Conservation (phyloP, 2,888 invertebrate genomes). For the Netelia fuscicornis region DNA sequence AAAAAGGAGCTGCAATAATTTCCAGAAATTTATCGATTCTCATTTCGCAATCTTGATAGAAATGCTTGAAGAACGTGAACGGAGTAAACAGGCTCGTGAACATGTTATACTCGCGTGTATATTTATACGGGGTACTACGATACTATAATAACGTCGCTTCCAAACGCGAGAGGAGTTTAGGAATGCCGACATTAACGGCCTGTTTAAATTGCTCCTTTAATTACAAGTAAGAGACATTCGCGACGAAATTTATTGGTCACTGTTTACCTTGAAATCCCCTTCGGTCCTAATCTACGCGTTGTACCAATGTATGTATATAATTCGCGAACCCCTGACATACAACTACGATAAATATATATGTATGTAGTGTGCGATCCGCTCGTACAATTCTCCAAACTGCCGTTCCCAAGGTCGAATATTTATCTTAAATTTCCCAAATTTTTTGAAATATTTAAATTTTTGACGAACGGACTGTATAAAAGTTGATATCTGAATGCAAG, state of each 20-base stretch:
- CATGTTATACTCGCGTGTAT: slow-evolving; percentile 1
- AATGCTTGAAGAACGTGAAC: not conserved
- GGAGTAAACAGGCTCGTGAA: slow-evolving; percentile 15
- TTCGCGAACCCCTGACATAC: slow-evolving; percentile 16
- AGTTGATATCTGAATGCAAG: not conserved
- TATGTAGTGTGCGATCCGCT: too few relatives aligned
- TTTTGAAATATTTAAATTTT: not conserved
- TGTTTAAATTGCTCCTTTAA: slow-evolving; percentile 84
- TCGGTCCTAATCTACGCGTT: slow-evolving; percentile 80
- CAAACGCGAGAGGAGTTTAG: slow-evolving; percentile 70
- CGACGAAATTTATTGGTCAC: slow-evolving; percentile 82
- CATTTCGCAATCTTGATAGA: not conserved
- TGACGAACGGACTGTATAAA: not conserved
- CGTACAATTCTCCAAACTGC: too few relatives aligned
- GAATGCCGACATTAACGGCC: slow-evolving; percentile 81
- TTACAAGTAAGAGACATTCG: slow-evolving; percentile 83
- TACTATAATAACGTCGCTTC: slow-evolving; percentile 51
- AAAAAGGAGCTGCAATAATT: not conserved
- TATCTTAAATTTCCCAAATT: too few relatives aligned
- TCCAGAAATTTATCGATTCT: not conserved
- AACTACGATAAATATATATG: not conserved
- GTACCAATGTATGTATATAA: slow-evolving; percentile 61
- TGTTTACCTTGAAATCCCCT: slow-evolving; percentile 78
- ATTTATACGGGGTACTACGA: slow-evolving; percentile 30
- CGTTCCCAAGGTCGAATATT: too few relatives aligned